Base-by-base conservation (phyloP, 2,113 vertebrate species). In the Pollimyrus isidori region DNA sequence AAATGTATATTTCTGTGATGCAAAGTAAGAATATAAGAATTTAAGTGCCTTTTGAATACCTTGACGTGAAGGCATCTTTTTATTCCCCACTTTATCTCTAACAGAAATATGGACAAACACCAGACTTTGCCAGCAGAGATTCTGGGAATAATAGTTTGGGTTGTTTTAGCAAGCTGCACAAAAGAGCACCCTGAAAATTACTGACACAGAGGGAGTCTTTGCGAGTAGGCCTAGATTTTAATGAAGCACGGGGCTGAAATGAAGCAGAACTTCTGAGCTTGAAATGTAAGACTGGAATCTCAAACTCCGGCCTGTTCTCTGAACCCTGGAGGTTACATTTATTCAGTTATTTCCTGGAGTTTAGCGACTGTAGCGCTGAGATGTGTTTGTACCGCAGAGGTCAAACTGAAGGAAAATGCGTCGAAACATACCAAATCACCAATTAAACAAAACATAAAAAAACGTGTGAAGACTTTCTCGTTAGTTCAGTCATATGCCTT, bases 101-200 rank as follows among this genome's bases (percentile, higher is more conserved):
- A 88, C 62, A 88, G 85, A 80, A 90, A 90, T 35, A 65, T 42
- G 56, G 87, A 49, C 6, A 89, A 53, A 73, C 42, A 6, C 49
- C 87, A n/a, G 39, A n/a, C 26, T 21, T 84, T 58, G 15, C 30
- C 26, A 46, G 21, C 53, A 73, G 56, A 87, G 21, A 80, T 89
- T 87, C 85, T 90, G 89, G 89, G 90, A 90, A 90, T 90, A 42
- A 88, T 89, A 89, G 85, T 46, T 86, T 85, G 30, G 82, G 85
- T 45, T 88, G 17, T 80, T 53, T 89, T 48, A 48, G 39, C 46
- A 46, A 42, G 83, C 46, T 83, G 73, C 49, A 86, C 58, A 53
- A 56, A 50, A 86, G 69, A 85, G 87, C 56, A 87, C 39, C n/a
- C 50, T 82, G 88, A 83, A 62, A 89, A 88, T 91, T 87, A 88